These are phyloP conservation scores for Acheta domesticus DNA, from an alignment of 2,888 invertebrate genomes.

Conservation along the genomic window DNA sequence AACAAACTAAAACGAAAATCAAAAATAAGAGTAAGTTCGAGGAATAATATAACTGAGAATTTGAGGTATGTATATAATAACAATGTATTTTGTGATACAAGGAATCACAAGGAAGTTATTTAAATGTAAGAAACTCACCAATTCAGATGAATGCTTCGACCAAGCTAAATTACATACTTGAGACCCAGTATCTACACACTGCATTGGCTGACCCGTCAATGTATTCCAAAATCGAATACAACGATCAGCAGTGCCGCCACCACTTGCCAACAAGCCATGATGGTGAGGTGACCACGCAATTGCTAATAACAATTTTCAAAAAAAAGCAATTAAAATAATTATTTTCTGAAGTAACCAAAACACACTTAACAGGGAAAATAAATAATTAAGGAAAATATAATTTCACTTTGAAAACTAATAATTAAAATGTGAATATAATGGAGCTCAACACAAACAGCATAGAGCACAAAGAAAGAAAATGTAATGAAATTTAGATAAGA, in stretches of 20 bases:
- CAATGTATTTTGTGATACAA: background rate
- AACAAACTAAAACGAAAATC: constrained; percentile 28
- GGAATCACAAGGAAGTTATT: background rate
- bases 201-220: constrained; percentile 95
- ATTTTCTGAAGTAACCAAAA: no score
- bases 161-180: constrained; percentile 98
- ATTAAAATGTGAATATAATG: no score
- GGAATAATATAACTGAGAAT: constrained; percentile 19
- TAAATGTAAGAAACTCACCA: constrained; percentile 60
- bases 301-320: constrained; percentile 51
- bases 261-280: constrained; percentile 91
- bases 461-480: no score
- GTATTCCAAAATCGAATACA: constrained; percentile 99
- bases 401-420: no score
- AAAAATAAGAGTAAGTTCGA: background rate
- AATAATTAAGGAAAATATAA: no score
- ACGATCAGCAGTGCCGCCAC: constrained; percentile 98
- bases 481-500: no score
- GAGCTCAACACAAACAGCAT: no score
- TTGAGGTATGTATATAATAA: background rate
- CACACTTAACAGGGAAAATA: no score
- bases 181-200: constrained; percentile 95
- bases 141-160: constrained; percentile 97
- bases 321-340: no score
- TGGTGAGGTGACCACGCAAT: constrained; percentile 99